Evolutionary conservation across 2,113 vertebrate genomes (phyloP), one percentile per base, ranked within the genome.

Genomic region (Triplophysa dalaica): DNA sequence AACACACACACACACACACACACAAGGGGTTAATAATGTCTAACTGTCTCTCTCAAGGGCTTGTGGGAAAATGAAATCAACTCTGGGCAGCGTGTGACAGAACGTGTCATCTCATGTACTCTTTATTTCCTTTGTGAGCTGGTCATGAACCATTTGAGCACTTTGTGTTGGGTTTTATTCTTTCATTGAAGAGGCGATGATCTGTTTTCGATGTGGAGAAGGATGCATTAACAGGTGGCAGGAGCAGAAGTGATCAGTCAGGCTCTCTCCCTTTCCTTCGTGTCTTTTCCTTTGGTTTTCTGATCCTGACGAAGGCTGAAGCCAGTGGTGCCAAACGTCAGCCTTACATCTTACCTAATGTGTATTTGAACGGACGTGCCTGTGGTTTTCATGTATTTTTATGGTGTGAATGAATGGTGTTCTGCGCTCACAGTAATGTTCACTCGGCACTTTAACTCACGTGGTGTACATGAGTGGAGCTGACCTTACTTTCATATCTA

Each of bases 281-380:
- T 54, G 50, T 33, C 12, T n/a, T 66, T 70, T 45, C 7, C 45
- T 0, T n/a, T 3, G 11, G 50, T 1, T 24, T 45, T 9, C 0
- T 11, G 22, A 52, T 52, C 66, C 81, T 81, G 43, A 21, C 8
- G 54, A 79, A 82, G 33, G 52, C 12, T 8, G 33, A 48, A 62
- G 7, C 70, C 75, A 62, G 48, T 72, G 70, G 88, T 92, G 89
- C 87, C 91, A 90, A 91, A 89, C 14, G 63, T 75, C 78, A 82
- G 77, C 70, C 69, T 72, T 56, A 65, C 24, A 4, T 73, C 56
- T n/a, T 67, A 60, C 52, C 26, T 29, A 16, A 22, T 77, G 75
- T 77, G 33, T 14, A 13, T 65, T 58, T 63, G 41, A 74, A 74
- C 68, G 81, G 43, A 58, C 45, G 33, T n/a, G 70, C 2, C 21